phyloP scores from a whole-genome alignment of 30 jellyfish, hydroid and myxozoan genomes.

The Aurelia aurita region DNA sequence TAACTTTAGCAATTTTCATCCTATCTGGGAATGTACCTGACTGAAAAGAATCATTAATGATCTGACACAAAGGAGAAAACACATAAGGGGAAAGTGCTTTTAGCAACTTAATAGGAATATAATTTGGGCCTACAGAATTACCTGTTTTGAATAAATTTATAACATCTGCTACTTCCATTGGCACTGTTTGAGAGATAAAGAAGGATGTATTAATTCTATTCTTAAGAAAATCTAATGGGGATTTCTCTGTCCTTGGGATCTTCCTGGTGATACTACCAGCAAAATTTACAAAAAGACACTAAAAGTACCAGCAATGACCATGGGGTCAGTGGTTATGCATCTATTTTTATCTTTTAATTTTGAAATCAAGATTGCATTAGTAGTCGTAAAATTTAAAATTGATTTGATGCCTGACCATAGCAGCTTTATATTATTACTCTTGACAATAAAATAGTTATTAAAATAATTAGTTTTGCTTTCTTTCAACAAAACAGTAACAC shows the following conservation, averaged over 20 bases:
- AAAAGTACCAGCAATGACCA: slow-evolving; percentile 2
- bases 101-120: too few species aligned
- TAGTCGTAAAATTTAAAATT: neutral
- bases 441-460: slow-evolving; percentile 9
- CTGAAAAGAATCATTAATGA: too few species aligned
- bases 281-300: slow-evolving; percentile 24
- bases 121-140: too few species aligned
- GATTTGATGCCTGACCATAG: slow-evolving; percentile 27
- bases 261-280: neutral
- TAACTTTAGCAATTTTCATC: too few species aligned
- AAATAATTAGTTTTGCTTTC: slow-evolving; percentile 30
- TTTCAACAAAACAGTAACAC: slow-evolving; percentile 6
- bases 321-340: slow-evolving; percentile 20
- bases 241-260: slow-evolving; percentile 3
- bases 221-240: slow-evolving; percentile 3
- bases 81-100: too few species aligned
- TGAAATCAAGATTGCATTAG: neutral
- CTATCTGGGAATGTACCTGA: too few species aligned
- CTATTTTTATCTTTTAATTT: slow-evolving; percentile 5
- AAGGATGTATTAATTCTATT: too few species aligned
- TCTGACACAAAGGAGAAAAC: too few species aligned
- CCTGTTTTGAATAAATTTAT: too few species aligned
- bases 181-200: too few species aligned
- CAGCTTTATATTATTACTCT: neutral
- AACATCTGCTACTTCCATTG: too few species aligned